Percentiles rank a stretch among this genome's conserved stretches.
Conservation (phyloP, 2,888 invertebrate genomes). For the Rhopalosiphum nymphaeae region DNA sequence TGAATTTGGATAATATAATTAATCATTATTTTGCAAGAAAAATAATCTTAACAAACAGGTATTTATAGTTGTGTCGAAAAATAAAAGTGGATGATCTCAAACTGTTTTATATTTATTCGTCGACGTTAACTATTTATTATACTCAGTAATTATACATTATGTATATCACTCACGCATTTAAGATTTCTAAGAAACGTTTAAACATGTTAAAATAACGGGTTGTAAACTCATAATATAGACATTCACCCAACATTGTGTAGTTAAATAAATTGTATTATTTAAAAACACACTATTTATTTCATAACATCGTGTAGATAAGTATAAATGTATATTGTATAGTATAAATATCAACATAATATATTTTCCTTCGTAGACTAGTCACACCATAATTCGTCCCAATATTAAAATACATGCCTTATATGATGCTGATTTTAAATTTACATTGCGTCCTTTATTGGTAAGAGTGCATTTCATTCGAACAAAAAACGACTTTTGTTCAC, state of each 20-base stretch:
- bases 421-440: constrained; percentile 94
- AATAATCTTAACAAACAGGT: constrained; percentile 38
- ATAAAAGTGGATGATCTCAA: background rate
- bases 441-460: constrained; percentile 93
- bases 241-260: background rate
- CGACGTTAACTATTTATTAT: background rate
- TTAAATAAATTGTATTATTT: background rate
- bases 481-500: constrained; percentile 76
- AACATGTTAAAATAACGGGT: background rate
- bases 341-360: background rate
- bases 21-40: background rate
- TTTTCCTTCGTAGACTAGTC: background rate
- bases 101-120: background rate
- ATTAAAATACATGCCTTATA: constrained; percentile 81
- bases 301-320: background rate
- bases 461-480: constrained; percentile 93
- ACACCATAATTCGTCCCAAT: background rate
- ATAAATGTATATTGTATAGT: too few species aligned
- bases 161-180: background rate
- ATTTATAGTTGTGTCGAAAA: background rate
- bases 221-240: background rate
- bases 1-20: background rate
- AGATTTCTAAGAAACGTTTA: background rate
- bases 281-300: background rate
- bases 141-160: background rate